phyloP scores from a whole-genome alignment of 1,140 invertebrate genomes.

The Pseudachorutes palmiensis region DNA sequence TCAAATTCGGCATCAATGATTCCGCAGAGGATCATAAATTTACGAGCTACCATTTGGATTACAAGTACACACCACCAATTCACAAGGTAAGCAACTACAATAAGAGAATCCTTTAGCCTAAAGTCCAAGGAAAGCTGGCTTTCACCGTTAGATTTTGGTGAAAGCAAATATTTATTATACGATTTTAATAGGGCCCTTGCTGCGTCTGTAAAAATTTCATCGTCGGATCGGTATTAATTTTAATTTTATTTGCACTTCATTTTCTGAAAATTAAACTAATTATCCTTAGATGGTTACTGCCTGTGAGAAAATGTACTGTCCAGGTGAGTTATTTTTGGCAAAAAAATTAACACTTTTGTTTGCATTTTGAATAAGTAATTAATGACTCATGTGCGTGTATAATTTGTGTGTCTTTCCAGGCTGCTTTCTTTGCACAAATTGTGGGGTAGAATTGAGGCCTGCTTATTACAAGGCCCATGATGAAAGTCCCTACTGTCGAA shows the following conservation, averaged over 20 bases:
- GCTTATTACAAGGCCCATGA: slow-evolving; percentile 93
- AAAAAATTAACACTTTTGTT: not conserved
- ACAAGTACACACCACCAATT: slow-evolving; percentile 11
- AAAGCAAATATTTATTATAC: not conserved
- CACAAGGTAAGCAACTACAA: slow-evolving; percentile 22
- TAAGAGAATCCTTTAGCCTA: no score
- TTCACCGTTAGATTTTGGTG: not conserved
- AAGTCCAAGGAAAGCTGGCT: no score
- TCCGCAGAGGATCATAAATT: slow-evolving; percentile 1
- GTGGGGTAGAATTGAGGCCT: slow-evolving; percentile 85
- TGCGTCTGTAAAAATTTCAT: slow-evolving; percentile 35
- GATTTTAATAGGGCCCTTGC: slow-evolving; percentile 32
- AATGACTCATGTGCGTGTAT: slow-evolving; percentile 72
- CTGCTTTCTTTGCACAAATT: slow-evolving; percentile 15
- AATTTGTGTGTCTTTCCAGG: not conserved
- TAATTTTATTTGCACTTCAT: not conserved
- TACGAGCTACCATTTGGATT: slow-evolving; percentile 36
- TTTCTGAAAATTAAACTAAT: not conserved
- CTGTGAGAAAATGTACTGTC: slow-evolving; percentile 32
- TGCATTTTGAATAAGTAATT: slow-evolving; percentile 80
- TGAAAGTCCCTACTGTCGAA: slow-evolving; percentile 78
- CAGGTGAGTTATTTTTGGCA: not conserved
- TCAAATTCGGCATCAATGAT: slow-evolving; percentile 1
- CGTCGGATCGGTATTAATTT: slow-evolving; percentile 31
- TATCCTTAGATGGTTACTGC: slow-evolving; percentile 33